Evolutionary conservation across 2,113 vertebrate species (phyloP).

Genomic region (Nibea coibor): DNA sequence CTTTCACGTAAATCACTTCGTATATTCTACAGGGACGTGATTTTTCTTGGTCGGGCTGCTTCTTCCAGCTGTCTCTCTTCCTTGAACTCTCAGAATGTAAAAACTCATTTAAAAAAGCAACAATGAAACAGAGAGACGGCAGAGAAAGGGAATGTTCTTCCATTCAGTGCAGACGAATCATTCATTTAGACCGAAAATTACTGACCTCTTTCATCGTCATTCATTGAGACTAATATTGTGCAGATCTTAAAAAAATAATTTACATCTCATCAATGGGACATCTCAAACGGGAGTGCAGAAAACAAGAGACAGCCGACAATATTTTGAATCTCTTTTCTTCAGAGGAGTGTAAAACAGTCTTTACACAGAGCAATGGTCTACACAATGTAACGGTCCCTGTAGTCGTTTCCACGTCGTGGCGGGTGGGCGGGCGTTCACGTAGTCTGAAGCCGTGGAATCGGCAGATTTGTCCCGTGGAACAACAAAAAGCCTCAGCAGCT

Average conservation of each 20-base stretch:
- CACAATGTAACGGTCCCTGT: not conserved
- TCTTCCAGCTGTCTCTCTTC: not conserved
- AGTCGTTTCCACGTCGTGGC: not conserved
- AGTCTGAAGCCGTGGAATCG: not conserved
- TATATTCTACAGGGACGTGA: not conserved
- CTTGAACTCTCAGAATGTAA: not conserved
- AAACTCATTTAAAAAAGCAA: not conserved
- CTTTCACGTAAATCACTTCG: not conserved
- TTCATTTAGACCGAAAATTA: not conserved
- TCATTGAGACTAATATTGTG: not conserved
- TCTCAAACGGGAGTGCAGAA: not conserved
- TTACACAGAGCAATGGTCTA: too few species aligned
- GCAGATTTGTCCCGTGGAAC: not conserved
- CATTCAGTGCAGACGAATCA: slow-evolving; percentile 3
- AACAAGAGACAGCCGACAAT: not conserved
- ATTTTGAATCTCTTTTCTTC: not conserved
- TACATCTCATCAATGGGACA: not conserved
- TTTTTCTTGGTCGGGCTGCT: not conserved
- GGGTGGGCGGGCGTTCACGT: not conserved
- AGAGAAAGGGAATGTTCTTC: not conserved
- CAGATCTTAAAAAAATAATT: not conserved
- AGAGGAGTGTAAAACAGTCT: not conserved
- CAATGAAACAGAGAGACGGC: not conserved
- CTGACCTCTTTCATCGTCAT: not conserved
- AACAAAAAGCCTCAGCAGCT: not conserved